Percentiles rank a stretch among this genome's conserved stretches.
phyloP scores from a whole-genome alignment of 2,888 invertebrate genomes.

The Heliconius ismenius region DNA sequence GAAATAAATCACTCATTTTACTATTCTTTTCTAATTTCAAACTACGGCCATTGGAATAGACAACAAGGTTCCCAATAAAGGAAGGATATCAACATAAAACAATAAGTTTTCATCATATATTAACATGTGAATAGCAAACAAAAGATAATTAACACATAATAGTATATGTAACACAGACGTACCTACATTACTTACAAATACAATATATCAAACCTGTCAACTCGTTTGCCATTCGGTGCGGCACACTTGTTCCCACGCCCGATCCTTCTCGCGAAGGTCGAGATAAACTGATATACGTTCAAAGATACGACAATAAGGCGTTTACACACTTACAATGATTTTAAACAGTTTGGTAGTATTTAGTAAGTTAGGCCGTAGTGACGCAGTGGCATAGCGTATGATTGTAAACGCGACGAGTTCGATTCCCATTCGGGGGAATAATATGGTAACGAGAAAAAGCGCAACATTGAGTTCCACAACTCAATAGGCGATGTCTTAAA shows the following conservation, averaged over 20 bases:
- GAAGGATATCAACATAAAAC: not conserved
- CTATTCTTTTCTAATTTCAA: not conserved
- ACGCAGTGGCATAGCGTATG: not conserved
- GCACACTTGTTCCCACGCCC: constrained; percentile 48
- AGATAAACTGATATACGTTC: constrained; percentile 41
- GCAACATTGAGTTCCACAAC: not conserved
- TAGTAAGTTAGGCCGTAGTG: not conserved
- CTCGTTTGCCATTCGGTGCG: constrained; percentile 44
- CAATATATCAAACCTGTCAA: constrained; percentile 26
- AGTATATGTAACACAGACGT: constrained; percentile 21
- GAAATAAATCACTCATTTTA: no score
- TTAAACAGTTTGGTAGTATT: not conserved
- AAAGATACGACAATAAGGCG: constrained; percentile 18
- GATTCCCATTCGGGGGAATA: not conserved
- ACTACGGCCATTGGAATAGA: not conserved
- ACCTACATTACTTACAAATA: not conserved
- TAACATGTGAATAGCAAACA: not conserved
- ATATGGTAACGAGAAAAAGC: no score
- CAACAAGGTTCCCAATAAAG: not conserved
- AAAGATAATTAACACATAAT: constrained; percentile 22
- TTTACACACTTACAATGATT: not conserved
- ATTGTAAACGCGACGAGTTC: not conserved
- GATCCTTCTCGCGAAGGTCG: constrained; percentile 50
- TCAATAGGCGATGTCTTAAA: not conserved
- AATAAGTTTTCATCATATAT: not conserved